Evolutionary conservation across 2,888 invertebrate species (phyloP).

Genomic region (Schizotus pectinicornis): DNA sequence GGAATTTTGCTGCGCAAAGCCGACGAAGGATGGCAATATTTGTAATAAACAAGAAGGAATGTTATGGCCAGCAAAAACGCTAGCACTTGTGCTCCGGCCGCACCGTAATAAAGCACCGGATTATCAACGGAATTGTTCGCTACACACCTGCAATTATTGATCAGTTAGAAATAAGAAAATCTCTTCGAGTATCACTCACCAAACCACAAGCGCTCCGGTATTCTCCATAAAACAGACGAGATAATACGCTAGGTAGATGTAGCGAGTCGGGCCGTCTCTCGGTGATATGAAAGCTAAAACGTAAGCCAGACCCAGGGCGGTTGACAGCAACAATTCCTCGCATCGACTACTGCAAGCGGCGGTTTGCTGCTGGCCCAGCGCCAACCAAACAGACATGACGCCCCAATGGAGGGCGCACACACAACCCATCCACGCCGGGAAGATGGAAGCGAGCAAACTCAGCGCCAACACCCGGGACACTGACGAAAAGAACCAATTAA

Average conservation of each 20-base stretch:
- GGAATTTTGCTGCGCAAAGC: slow-evolving; percentile 47
- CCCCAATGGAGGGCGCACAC: slow-evolving; percentile 63
- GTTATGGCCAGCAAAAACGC: slow-evolving; percentile 55
- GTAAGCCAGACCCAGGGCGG: slow-evolving; percentile 65
- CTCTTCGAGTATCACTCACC: slow-evolving; percentile 48
- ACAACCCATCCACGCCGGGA: slow-evolving; percentile 60
- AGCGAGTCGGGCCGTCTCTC: slow-evolving; percentile 65
- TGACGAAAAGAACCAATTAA: too few relatives aligned
- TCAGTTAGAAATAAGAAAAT: neutral
- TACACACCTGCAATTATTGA: slow-evolving; percentile 54
- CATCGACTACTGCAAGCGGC: slow-evolving; percentile 59
- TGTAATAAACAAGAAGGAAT: slow-evolving; percentile 58
- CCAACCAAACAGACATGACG: slow-evolving; percentile 64
- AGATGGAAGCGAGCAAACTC: slow-evolving; percentile 63
- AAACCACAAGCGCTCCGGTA: slow-evolving; percentile 58
- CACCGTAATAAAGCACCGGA: slow-evolving; percentile 57
- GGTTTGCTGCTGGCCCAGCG: slow-evolving; percentile 57
- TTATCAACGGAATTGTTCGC: slow-evolving; percentile 55
- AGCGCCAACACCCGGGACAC: slow-evolving; percentile 64
- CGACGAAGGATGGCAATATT: slow-evolving; percentile 57
- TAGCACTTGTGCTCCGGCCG: slow-evolving; percentile 54
- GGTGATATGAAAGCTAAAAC: slow-evolving; percentile 67
- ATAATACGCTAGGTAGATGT: slow-evolving; percentile 59
- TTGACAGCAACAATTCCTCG: slow-evolving; percentile 59
- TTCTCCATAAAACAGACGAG: slow-evolving; percentile 61